phyloP scores from a whole-genome alignment of 2,888 invertebrate genomes.

The Mylabris sibirica region DNA sequence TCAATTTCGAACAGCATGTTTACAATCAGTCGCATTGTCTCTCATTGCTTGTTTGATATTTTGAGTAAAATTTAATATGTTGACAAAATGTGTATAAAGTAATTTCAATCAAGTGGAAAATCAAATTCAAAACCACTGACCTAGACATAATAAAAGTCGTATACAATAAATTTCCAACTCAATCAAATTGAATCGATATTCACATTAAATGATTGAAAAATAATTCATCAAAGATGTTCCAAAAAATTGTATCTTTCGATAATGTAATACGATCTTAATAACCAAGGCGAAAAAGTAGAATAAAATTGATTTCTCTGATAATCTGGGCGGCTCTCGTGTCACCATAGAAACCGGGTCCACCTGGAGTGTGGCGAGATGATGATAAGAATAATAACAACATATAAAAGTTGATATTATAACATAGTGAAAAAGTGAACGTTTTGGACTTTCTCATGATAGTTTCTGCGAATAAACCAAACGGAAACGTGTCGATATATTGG shows the following conservation, averaged over 20 bases:
- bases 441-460: no score
- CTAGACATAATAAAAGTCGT: neutral
- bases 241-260: no score
- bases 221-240: neutral
- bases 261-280: neutral
- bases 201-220: neutral
- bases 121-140: neutral
- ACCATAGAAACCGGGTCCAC: neutral
- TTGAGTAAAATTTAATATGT: neutral
- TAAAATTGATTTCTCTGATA: neutral
- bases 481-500: no score
- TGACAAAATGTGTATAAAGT: neutral
- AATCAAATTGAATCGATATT: no score
- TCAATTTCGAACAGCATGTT: neutral
- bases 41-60: neutral
- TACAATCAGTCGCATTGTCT: neutral
- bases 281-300: neutral
- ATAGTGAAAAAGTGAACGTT: neutral
- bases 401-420: neutral
- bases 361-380: neutral
- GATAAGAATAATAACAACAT: neutral
- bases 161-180: no score
- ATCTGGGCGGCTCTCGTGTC: neutral
- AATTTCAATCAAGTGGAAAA: neutral
- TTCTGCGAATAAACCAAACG: no score